Base-by-base conservation (phyloP, 2,888 invertebrate species). In the Resseliella maxima region DNA sequence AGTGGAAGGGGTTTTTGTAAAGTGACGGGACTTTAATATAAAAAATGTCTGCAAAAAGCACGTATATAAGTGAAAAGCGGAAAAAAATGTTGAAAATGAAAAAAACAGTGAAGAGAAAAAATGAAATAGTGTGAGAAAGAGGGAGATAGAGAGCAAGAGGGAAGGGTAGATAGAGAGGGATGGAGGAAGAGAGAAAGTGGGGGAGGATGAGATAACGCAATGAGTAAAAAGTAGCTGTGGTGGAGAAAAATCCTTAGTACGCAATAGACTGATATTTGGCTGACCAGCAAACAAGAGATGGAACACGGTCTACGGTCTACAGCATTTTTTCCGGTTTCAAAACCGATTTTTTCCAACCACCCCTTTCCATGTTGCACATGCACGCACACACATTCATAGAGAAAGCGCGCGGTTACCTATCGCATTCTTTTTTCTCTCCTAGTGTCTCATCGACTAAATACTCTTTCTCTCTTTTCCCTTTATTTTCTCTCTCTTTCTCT, bases 1-100 rank as follows among this genome's bases (percentile, higher is more conserved):
- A 59, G 72, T 72, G 72, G 72, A 72, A 72, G 72, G 72, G 72
- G 72, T 72, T 72, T 72, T 72, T 72, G 72, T 31, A 72, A 72
- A 72, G 5, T 35, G 72, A 35, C 72, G 35, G n/a, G n/a, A 72
- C 72, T 72, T 15, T 31, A 72, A 72, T 35, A 72, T 72, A 72
- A 72, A 72, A 72, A 72, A 72, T 18, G 72, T 72, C 72, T 31
- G 72, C 31, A 15, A 8, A 72, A 72, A 24, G 31, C 31, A 72
- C 72, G 72, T 72, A 72, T 35, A 72, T 72, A 72, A 72, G 72
- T 72, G 31, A 72, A 72, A 31, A 72, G 72, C 72, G 72, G 31
- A 72, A 72, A 72, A 72, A 72, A 72, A 72, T 72, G 72, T 35
- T 59, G 24, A 24, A 24, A 24, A 18, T 8, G 46, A 59, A 72